Evolutionary conservation across 2,797 vertebrate species (phyloP).

Genomic region (Chanos chanos): DNA sequence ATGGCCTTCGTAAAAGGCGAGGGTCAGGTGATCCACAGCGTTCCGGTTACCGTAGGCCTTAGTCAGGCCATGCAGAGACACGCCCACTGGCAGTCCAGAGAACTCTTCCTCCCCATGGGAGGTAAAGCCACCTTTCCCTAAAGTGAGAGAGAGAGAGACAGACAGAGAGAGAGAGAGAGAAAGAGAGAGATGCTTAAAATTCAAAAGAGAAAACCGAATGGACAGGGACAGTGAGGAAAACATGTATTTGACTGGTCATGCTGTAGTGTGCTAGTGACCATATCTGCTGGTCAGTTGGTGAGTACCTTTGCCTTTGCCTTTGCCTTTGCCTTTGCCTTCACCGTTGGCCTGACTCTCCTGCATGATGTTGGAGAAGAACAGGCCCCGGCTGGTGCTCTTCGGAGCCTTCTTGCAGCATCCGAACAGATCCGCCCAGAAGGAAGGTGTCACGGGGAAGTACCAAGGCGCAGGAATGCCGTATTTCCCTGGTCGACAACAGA

Average conservation of each 20-base stretch:
- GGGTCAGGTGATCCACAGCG: slow-evolving; percentile 86
- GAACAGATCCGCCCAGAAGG: slow-evolving; percentile 83
- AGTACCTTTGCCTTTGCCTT: slow-evolving; percentile 70
- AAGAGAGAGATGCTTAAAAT: too few species aligned
- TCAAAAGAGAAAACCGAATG: not conserved
- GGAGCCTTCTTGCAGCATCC: slow-evolving; percentile 48
- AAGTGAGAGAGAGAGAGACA: too few species aligned
- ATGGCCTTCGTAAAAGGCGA: slow-evolving; percentile 92
- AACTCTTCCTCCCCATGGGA: slow-evolving; percentile 75
- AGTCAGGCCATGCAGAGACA: slow-evolving; percentile 81
- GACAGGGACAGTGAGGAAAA: too few species aligned
- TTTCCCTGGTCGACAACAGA: slow-evolving; percentile 70
- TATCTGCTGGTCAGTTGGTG: not conserved
- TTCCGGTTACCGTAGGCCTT: slow-evolving; percentile 82
- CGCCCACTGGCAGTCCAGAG: slow-evolving; percentile 78
- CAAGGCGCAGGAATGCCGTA: slow-evolving; percentile 87
- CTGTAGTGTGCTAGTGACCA: too few species aligned
- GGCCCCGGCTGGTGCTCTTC: slow-evolving; percentile 51
- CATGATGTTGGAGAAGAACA: slow-evolving; percentile 84
- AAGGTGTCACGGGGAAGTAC: slow-evolving; percentile 89
- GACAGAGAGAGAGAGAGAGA: slow-evolving; percentile 13
- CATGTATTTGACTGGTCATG: too few species aligned
- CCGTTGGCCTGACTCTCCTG: slow-evolving; percentile 67
- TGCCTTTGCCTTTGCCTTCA: slow-evolving; percentile 63
- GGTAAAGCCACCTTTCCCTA: slow-evolving; percentile 61